A percentile compares a stretch with the other conserved stretches of the same genome.
phyloP scores from a whole-genome alignment of 2,113 vertebrate genomes.

The Camelus dromedarius region DNA sequence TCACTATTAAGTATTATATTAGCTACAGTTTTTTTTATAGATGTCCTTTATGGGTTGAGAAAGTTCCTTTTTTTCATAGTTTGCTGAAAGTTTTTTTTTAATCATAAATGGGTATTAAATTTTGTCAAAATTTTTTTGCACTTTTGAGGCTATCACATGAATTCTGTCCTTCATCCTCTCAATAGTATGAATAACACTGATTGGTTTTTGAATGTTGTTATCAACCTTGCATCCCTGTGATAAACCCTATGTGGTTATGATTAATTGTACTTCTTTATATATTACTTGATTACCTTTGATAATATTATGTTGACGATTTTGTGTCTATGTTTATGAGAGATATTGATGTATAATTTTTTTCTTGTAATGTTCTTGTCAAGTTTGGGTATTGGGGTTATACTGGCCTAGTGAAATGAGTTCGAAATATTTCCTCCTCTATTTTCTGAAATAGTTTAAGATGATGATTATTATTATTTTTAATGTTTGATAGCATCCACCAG shows the following conservation, averaged over 20 bases:
- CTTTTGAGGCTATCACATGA: background rate
- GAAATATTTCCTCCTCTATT: background rate
- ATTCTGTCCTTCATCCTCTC: conserved; percentile 6
- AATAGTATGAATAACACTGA: background rate
- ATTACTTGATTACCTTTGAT: background rate
- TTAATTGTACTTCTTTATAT: background rate
- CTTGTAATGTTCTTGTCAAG: background rate
- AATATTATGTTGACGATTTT: background rate
- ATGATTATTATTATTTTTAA: background rate
- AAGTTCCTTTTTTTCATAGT: background rate
- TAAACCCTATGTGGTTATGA: background rate
- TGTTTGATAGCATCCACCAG: background rate
- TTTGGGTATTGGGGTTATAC: background rate
- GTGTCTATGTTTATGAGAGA: background rate
- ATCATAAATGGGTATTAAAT: background rate
- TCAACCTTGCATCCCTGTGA: background rate
- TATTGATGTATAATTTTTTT: background rate
- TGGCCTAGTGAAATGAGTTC: background rate
- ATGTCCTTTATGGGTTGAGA: background rate
- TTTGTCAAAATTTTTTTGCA: background rate
- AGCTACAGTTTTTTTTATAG: background rate
- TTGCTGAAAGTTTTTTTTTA: background rate
- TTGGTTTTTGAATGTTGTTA: conserved; percentile 7
- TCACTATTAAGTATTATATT: background rate
- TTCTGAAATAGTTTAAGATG: conserved; percentile 18